Conservation (phyloP, 2,797 vertebrate species). For the Pyrocephalus nanus region DNA sequence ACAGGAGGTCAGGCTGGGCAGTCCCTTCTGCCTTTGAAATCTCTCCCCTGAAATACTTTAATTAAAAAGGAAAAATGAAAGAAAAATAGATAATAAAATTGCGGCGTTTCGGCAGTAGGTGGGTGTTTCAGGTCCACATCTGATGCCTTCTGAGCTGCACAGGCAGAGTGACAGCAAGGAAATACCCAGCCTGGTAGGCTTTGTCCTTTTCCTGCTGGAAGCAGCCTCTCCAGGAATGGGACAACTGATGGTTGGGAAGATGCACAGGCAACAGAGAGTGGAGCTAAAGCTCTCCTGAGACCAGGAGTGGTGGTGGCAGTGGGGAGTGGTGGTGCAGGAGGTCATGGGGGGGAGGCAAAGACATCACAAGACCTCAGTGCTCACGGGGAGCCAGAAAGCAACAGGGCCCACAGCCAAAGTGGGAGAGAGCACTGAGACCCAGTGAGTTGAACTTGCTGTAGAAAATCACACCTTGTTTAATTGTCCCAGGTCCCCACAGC, state of each 20-base stretch:
- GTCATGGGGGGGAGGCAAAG: neutral
- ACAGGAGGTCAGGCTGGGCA: neutral
- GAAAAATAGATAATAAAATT: neutral
- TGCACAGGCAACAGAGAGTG: accelerated
- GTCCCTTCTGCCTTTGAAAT: neutral
- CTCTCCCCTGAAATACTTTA: neutral
- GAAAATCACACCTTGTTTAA: neutral
- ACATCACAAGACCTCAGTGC: neutral
- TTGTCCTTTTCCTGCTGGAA: neutral
- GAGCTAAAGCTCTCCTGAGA: accelerated
- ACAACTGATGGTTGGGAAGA: neutral
- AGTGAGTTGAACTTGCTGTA: neutral
- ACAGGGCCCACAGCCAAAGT: neutral
- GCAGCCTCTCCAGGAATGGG: accelerated
- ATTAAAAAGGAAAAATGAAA: slow-evolving; percentile 32
- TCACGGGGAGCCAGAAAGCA: neutral
- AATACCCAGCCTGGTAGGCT: neutral
- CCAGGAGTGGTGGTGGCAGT: neutral
- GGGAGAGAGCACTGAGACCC: neutral
- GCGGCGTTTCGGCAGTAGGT: neutral
- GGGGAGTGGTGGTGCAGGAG: neutral
- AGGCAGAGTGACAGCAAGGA: neutral
- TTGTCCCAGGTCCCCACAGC: neutral
- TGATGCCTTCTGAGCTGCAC: neutral
- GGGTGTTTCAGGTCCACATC: neutral